phyloP scores from a whole-genome alignment of 2,888 invertebrate genomes.

The Spilarctia lutea region DNA sequence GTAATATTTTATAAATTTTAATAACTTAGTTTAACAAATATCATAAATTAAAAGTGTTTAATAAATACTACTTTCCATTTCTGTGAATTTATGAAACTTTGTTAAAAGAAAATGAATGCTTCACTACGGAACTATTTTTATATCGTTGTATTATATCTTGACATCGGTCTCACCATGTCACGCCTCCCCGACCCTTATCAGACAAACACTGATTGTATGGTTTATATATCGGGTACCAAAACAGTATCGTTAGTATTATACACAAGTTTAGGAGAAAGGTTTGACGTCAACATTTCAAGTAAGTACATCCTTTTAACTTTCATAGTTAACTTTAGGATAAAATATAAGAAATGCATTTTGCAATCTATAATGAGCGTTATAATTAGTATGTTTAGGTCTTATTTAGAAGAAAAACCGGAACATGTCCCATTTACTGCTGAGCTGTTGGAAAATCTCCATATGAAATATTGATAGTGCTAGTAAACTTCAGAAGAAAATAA shows the following conservation, averaged over 20 bases:
- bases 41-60: not conserved
- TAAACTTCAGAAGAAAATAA: not conserved
- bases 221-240: constrained; percentile 64
- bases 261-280: constrained; percentile 34
- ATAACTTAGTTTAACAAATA: not conserved
- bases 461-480: not conserved
- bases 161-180: constrained; percentile 47
- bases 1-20: not conserved
- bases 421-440: no score
- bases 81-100: no score
- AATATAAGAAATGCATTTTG: not conserved
- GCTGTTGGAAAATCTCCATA: not conserved
- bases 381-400: not conserved
- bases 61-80: not conserved
- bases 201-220: constrained; percentile 60
- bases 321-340: not conserved
- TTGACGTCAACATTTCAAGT: constrained; percentile 26
- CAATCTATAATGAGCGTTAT: not conserved
- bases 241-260: constrained; percentile 47
- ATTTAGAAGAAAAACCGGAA: not conserved
- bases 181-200: constrained; percentile 59
- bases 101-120: not conserved
- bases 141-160: constrained; percentile 24
- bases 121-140: constrained; percentile 37
- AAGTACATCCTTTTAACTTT: constrained; percentile 24